phyloP scores from a whole-genome alignment of 92 coral and sea anemone genomes.

The Phenganax stokvisi region DNA sequence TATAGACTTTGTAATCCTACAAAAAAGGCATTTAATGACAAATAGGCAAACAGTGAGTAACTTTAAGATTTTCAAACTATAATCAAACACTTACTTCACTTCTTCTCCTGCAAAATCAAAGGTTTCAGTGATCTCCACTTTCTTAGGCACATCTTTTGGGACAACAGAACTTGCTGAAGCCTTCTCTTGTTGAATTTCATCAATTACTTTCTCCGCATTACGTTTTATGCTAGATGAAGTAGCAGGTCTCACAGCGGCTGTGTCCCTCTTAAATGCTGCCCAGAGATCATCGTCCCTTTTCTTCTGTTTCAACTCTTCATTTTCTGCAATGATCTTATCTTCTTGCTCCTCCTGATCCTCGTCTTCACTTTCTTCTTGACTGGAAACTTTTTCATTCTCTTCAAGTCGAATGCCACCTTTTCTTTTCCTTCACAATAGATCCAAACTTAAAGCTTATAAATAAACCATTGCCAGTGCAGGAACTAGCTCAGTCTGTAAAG shows the following conservation, averaged over 20 bases:
- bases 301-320: slow-evolving; percentile 52
- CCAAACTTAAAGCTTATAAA: not conserved
- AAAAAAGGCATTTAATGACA: not conserved
- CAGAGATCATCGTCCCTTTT: slow-evolving; percentile 71
- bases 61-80: not conserved
- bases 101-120: slow-evolving; percentile 98
- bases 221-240: not conserved
- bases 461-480: too few species aligned
- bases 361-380: slow-evolving; percentile 41
- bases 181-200: not conserved
- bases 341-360: slow-evolving; percentile 41
- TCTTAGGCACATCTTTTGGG: slow-evolving; percentile 34
- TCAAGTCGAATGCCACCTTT: slow-evolving; percentile 38
- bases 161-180: not conserved
- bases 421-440: slow-evolving; percentile 8
- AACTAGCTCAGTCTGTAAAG: too few species aligned
- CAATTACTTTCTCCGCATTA: not conserved
- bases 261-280: slow-evolving; percentile 77
- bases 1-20: slow-evolving; percentile 73
- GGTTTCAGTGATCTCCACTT: slow-evolving; percentile 75
- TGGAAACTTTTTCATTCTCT: not conserved
- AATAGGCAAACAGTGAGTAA: not conserved
- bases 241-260: slow-evolving; percentile 27
- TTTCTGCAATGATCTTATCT: slow-evolving; percentile 29
- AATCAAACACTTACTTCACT: slow-evolving; percentile 55